Base-by-base conservation (phyloP, 1,140 invertebrate species). In the Caenorhabditis briggsae region DNA sequence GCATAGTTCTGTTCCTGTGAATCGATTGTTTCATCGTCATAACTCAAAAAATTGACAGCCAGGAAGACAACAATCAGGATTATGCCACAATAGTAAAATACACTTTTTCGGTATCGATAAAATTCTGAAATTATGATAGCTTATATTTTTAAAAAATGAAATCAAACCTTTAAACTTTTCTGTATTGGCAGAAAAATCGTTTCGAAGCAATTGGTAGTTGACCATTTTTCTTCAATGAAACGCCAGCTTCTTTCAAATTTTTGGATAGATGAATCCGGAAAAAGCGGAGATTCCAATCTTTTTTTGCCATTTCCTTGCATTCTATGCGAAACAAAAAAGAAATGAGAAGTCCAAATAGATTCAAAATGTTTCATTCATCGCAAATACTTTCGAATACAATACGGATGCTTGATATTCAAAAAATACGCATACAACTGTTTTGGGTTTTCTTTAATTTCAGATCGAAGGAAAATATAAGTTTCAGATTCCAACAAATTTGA, bases 231-330 rank as follows among this genome's bases (percentile, higher is more conserved):
- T n/a, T 18, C 41, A 46, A 46, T 48, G 41, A n/a, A 33, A 64
- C 41, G 18, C 7, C 65, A 5, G 65, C 12, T 48, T 74, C 33
- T 65, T 18, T 9, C 18, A 2, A 59, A 18, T 46, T 74, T 74
- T 74, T 74, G 65, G 18, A 74, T 74, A 43, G 41, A 46, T 74
- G 65, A 74, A 74, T 74, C 16, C 43, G 7, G 7, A 9, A 8
- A 46, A 9, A 14, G n/a, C 65, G 65, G 65, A 74, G 65, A 74
- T 74, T 74, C 5, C 5, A 48, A 74, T 74, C 65, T 74, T 41
- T 74, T 7, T 43, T 74, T 74, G 11, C 41, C 43, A 74, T 14
- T 74, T 48, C n/a, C 41, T 2, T 7, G 9, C 23, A n/a, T 46
- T 65, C n/a, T 20, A 33, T 33, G 33, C 33, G 33, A 5, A 59